Base-by-base conservation (phyloP, 2,888 invertebrate genomes). In the Imbricaverruca yamaguchii region DNA sequence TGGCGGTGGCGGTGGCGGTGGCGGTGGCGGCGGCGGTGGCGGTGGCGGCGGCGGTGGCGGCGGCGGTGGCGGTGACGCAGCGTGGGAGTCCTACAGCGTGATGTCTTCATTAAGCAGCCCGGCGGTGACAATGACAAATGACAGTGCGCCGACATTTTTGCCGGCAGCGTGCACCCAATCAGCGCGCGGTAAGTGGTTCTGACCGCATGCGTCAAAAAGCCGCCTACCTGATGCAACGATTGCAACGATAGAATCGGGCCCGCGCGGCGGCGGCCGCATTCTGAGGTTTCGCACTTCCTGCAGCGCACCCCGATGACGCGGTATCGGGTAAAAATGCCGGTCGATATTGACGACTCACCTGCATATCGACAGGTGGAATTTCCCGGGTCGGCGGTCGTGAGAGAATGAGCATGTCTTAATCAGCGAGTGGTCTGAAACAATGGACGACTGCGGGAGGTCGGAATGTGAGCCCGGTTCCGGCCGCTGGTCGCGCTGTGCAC, bases 341-440 rank as follows among this genome's bases (percentile, higher is more conserved):
- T 39, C 69, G 69, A 69, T 69, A 69, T 69, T 69, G 69, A 69
- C 69, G 69, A 69, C 69, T 69, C 69, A 69, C 69, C 39, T 39
- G 23, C n/a, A 10, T 39, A 69, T 69, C 39, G 69, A 69, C 39
- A 69, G 69, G 69, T 15, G 39, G 69, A 13, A 13, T 67, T 69
- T 69, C 69, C 69, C 69, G 69, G 25, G 65, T 0, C 18, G 65
- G 12, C 11, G 39, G 39, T 7, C 23, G 69, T 39, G 69, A 69
- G 69, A 69, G 39, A 25, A 39, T 23, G 69, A 39, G 15, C 39
- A 15, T 18, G 69, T 69, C 39, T 39, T 23, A 69, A 23, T 69
- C 69, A 15, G 39, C 69, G 12, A 0, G 69, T 39, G 13, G 15
- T 6, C 25, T 11, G 39, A 23, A 39, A 25, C 25, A 69, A 39